These are phyloP conservation scores for Epinephelus moara DNA, from an alignment of 2,113 vertebrate genomes.

Conservation along the genomic window DNA sequence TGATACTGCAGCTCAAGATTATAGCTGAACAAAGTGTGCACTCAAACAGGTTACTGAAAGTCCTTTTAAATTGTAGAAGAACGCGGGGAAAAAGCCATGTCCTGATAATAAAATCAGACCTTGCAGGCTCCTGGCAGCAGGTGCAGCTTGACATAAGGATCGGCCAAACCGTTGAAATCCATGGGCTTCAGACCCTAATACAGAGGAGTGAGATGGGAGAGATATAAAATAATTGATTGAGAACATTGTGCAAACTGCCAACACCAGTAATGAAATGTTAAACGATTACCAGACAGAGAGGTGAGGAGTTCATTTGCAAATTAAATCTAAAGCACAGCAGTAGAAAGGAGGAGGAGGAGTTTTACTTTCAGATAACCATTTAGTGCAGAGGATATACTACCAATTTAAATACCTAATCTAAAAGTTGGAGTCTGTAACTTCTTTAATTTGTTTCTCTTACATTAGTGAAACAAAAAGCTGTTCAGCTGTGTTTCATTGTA, in stretches of 20 bases:
- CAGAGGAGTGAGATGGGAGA: slow-evolving; percentile 15
- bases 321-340: background rate
- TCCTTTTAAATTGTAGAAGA: background rate
- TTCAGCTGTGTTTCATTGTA: background rate
- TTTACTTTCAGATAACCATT: slow-evolving; percentile 2
- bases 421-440: background rate
- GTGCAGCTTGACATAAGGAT: slow-evolving; percentile 92
- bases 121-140: slow-evolving; percentile 91
- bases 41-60: background rate
- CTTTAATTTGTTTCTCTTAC: background rate
- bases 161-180: slow-evolving; percentile 92
- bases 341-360: background rate
- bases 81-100: background rate
- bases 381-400: background rate
- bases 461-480: background rate
- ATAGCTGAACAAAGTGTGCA: slow-evolving; percentile 3
- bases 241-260: background rate
- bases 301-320: slow-evolving; percentile 30
- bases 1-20: background rate
- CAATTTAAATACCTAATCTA: background rate
- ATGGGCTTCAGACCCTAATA: slow-evolving; percentile 90
- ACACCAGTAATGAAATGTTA: slow-evolving; percentile 6
- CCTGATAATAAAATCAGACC: slow-evolving; percentile 74
- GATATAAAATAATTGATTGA: background rate
- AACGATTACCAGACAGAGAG: background rate